Evolutionary conservation across 2,113 vertebrate genomes (phyloP).

Genomic region (Eidolon helvum): DNA sequence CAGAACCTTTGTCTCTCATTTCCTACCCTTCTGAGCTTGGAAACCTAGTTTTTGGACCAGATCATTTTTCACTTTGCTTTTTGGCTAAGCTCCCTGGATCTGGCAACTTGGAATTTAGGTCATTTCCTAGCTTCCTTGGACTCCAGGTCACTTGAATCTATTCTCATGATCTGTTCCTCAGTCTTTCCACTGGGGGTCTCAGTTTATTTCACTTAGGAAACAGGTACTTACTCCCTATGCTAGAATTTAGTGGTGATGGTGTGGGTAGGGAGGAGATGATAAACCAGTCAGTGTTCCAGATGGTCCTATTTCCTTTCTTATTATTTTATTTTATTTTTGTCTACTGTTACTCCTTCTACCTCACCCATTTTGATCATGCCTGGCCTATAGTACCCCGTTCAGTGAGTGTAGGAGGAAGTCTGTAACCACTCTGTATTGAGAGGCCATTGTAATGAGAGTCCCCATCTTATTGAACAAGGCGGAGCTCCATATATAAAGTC

Average conservation of each 20-base stretch:
- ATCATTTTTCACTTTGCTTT: conserved; percentile 10
- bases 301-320: background rate
- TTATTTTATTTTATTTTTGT: too few relatives aligned
- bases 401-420: background rate
- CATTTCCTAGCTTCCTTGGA: background rate
- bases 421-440: background rate
- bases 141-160: background rate
- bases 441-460: background rate
- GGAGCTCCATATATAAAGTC: background rate
- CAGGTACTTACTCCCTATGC: background rate
- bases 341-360: too few relatives aligned
- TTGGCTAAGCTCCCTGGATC: background rate
- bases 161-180: background rate
- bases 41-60: background rate
- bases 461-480: background rate
- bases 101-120: background rate
- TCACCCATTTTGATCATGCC: background rate
- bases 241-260: background rate
- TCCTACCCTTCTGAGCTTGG: background rate
- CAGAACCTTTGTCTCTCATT: background rate
- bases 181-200: background rate
- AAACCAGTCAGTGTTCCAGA: background rate
- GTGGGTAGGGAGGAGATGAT: background rate
- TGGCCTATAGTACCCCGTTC: background rate
- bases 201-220: background rate